Base-by-base conservation (phyloP, 2,888 invertebrate species). In the Notodromas monacha region DNA sequence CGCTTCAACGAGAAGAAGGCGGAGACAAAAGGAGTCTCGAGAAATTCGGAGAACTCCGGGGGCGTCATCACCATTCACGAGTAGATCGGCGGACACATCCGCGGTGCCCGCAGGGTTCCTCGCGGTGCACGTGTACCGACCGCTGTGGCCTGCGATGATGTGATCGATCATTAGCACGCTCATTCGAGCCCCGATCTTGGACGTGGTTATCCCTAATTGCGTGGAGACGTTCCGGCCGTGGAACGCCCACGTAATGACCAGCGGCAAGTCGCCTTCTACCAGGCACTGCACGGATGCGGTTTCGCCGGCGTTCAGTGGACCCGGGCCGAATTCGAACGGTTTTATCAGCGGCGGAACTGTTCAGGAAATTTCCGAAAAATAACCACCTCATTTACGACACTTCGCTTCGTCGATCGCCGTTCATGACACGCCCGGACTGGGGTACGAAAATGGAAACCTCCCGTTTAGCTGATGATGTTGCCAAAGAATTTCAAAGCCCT, bases 271-370 rank as follows among this genome's bases (percentile, higher is more conserved):
- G 10, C 50, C 40, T 30, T 40, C 38, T 14, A 40, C 33, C 14
- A 38, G 35, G 30, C 40, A 40, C 28, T 38, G 38, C 13, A 40
- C 35, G 16, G 37, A 38, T 14, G 38, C 38, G 4, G 35, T 26
- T 11, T 36, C 36, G 14, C 40, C 39, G 26, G 37, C 40, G 29
- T 35, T 35, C 31, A 40, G 33, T 26, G 39, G 35, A 14, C 33
- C 34, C 33, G 36, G 38, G 32, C 59, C 42, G 30, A 38, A 38
- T 8, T 37, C 35, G 46, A 66, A 60, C 28, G 63, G 63, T 41
- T 58, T 54, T 42, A 66, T 63, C 53, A 64, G 64, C 36, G 65
- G 65, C 40, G 61, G 57, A 46, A 65, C 65, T 65, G n/a, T n/a
- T n/a, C n/a, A n/a, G n/a, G n/a, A n/a, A n/a, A n/a, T n/a, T n/a